Evolutionary conservation across 1,140 invertebrate genomes (phyloP).

Genomic region (Periplaneta americana): DNA sequence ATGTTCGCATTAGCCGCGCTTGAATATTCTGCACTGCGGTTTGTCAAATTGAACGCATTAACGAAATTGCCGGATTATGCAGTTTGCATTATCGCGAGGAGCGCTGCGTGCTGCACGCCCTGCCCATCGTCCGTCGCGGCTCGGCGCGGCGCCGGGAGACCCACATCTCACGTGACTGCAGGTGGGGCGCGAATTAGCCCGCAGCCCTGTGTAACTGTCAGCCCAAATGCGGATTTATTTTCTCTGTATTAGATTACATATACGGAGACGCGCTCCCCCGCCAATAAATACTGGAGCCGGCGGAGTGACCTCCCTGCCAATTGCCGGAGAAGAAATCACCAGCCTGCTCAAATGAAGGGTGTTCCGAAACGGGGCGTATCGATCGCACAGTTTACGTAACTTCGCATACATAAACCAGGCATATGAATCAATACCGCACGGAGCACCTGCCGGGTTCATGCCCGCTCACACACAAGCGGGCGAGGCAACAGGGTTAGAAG

Average conservation of each 20-base stretch:
- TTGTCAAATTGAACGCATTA: conserved; percentile 13
- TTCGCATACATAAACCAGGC: too few species aligned
- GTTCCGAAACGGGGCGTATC: too few species aligned
- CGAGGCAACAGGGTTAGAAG: too few species aligned
- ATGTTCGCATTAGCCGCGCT: neutral
- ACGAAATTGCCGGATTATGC: conserved; percentile 6
- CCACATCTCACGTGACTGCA: neutral
- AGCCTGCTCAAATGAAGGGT: neutral
- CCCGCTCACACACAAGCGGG: too few species aligned
- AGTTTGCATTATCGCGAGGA: neutral
- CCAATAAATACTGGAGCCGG: conserved; percentile 6
- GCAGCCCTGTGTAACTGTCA: conserved; percentile 5
- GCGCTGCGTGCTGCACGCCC: neutral
- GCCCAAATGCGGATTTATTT: conserved; percentile 16
- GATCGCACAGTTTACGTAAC: too few species aligned
- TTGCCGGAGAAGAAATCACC: conserved; percentile 5
- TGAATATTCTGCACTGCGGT: neutral
- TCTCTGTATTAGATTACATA: conserved; percentile 18
- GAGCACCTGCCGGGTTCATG: too few species aligned
- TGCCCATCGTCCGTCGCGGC: neutral
- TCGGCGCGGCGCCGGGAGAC: neutral
- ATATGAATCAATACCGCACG: too few species aligned
- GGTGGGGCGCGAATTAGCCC: neutral
- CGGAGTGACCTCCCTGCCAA: neutral
- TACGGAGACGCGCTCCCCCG: conserved; percentile 3